Percentiles rank a stretch among this genome's conserved stretches.
Conservation (phyloP, 1,140 invertebrate species). For the Homarus americanus region DNA sequence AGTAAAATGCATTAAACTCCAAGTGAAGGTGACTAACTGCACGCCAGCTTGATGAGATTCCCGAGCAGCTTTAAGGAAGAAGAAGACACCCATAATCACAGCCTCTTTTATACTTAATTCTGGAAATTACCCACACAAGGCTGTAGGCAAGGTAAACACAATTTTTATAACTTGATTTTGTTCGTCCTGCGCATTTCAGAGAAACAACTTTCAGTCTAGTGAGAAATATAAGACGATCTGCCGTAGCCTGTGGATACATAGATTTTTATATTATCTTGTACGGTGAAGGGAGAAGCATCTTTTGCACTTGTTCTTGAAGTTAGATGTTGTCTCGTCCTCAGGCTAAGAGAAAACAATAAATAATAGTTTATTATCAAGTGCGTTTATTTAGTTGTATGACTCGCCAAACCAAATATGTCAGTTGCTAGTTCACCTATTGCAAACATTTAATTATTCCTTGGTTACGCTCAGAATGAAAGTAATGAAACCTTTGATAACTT, state of each 20-base stretch:
- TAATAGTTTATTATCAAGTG: neutral
- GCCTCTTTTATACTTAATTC: no score
- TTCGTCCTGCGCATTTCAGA: neutral
- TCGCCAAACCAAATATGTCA: neutral
- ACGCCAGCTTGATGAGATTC: no score
- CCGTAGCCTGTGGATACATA: conserved; percentile 16
- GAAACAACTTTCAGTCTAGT: no score
- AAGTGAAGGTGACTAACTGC: neutral
- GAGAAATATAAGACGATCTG: neutral
- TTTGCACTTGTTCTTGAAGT: conserved; percentile 8
- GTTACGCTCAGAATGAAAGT: neutral
- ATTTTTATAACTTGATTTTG: neutral
- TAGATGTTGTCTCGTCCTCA: neutral
- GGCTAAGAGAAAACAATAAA: conserved; percentile 9
- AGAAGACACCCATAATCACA: no score
- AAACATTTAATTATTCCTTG: neutral
- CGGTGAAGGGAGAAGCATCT: neutral
- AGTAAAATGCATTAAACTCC: neutral
- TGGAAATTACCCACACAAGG: no score
- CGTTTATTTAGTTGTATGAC: neutral
- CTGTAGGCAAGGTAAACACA: no score
- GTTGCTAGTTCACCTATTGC: neutral
- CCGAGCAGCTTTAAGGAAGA: neutral
- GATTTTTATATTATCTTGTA: conserved; percentile 32
- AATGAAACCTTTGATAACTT: neutral